Base-by-base conservation (phyloP, 2,888 invertebrate species). In the Lycophotia porphyrea region DNA sequence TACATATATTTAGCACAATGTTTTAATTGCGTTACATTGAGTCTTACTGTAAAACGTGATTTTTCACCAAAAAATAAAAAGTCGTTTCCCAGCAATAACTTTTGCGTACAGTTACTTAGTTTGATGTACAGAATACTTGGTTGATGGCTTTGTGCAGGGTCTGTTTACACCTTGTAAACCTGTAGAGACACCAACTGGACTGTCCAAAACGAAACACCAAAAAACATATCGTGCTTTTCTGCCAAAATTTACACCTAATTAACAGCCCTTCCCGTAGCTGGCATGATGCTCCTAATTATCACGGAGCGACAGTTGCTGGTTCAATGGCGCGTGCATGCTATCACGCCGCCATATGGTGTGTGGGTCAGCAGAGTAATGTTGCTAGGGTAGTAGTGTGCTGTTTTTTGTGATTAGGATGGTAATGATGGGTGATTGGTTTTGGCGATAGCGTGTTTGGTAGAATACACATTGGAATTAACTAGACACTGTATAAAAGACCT, bases 281-380 rank as follows among this genome's bases (percentile, higher is more conserved):
- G 69, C 84, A 83, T 71, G 73, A 78, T 74, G 72, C 31, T 34
- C 27, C 83, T 79, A 78, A 86, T 84, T 74, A 84, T 39, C 52
- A 52, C 71, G 2, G 39, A 36, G 74, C 82, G 73, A 87, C 87
- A 88, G 87, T 87, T 87, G 87, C 66, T 34, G 72, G n/a, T 11
- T 55, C 80, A 87, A 87, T 83, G 81, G 78, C 69, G 84, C 87
- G 81, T 81, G 82, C 81, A 31, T 36, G 78, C 69, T 75, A 84
- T 81, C 79, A 80, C 80, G n/a, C 68, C 70, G 71, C 87, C 87
- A 87, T 87, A 87, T 87, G 87, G 72, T 72, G 39, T 11, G 21
- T 66, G 77, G 80, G 78, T 67, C 68, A 71, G 84, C 55, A 65
- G 76, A 72, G 68, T 44, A 21, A 36, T 44, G 58, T 36, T 18